These are phyloP conservation scores for Anseranas semipalmata DNA, from an alignment of 2,113 vertebrate species.

Conservation along the genomic window DNA sequence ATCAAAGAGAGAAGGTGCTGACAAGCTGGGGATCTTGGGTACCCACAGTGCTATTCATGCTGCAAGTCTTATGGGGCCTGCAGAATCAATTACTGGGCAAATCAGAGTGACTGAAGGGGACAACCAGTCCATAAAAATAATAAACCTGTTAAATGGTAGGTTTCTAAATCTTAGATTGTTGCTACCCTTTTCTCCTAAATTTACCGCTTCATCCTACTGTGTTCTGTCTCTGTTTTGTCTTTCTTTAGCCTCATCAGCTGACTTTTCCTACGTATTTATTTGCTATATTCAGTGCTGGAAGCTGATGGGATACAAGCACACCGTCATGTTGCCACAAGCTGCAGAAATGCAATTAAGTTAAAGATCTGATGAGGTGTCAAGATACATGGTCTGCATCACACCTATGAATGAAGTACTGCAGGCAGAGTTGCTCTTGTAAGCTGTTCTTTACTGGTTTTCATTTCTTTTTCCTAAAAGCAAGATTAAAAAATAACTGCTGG, in stretches of 20 bases:
- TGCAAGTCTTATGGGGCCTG: not conserved
- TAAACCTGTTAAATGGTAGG: accelerated
- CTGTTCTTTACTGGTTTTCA: not conserved
- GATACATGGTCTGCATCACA: not conserved
- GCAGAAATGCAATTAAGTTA: not conserved
- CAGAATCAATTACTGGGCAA: not conserved
- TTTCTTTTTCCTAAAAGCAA: not conserved
- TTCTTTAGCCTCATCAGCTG: not conserved
- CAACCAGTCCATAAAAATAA: not conserved
- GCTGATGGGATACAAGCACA: not conserved
- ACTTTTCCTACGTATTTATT: not conserved
- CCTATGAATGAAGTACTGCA: not conserved
- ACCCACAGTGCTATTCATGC: not conserved
- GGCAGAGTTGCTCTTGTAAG: not conserved
- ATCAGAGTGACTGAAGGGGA: not conserved
- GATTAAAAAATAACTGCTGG: not conserved
- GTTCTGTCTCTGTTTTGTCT: not conserved
- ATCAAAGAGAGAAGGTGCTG: not conserved
- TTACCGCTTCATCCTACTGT: not conserved
- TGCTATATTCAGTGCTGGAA: not conserved
- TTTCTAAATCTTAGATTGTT: not conserved
- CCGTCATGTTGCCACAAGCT: not conserved
- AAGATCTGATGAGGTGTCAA: not conserved
- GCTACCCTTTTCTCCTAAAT: not conserved
- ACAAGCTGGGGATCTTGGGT: not conserved